Percentiles rank a stretch among this genome's conserved stretches.
phyloP scores from a whole-genome alignment of 1,140 invertebrate genomes.

The Aleiodes sp. region DNA sequence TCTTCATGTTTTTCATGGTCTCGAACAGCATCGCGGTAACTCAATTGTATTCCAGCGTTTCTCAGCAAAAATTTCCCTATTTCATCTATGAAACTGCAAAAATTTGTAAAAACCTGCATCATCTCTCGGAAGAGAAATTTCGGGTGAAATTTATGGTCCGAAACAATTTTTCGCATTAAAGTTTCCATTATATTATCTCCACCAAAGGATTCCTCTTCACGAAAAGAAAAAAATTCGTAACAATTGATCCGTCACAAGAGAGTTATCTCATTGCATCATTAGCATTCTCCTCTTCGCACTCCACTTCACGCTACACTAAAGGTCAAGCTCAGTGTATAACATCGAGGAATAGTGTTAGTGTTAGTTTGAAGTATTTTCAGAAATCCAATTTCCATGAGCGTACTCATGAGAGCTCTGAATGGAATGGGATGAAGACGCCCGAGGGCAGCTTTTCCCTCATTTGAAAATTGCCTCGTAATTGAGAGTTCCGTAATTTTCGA shows the following conservation, averaged over 20 bases:
- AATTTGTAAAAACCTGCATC: too few relatives aligned
- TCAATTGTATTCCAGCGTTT: too few relatives aligned
- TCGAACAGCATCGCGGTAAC: too few relatives aligned
- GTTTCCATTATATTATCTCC: neutral
- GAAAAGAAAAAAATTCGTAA: neutral
- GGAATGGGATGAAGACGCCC: conserved; percentile 4
- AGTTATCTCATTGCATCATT: neutral
- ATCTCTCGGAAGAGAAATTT: too few relatives aligned
- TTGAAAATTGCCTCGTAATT: too few relatives aligned
- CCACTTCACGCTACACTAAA: neutral
- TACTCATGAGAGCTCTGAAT: conserved; percentile 12
- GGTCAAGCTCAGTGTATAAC: conserved; percentile 4
- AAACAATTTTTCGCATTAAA: too few relatives aligned
- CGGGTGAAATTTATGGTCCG: too few relatives aligned
- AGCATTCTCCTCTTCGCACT: conserved; percentile 2
- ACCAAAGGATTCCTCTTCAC: neutral
- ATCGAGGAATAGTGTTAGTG: neutral
- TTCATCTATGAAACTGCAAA: too few relatives aligned
- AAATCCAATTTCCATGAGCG: conserved; percentile 32
- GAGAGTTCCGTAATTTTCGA: too few relatives aligned
- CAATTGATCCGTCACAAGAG: neutral
- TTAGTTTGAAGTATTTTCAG: neutral
- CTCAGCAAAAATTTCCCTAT: too few relatives aligned
- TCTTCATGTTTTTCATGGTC: too few relatives aligned
- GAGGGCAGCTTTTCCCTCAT: conserved; percentile 22